Base-by-base conservation (phyloP, 2,113 vertebrate species). In the Centropristis striata region DNA sequence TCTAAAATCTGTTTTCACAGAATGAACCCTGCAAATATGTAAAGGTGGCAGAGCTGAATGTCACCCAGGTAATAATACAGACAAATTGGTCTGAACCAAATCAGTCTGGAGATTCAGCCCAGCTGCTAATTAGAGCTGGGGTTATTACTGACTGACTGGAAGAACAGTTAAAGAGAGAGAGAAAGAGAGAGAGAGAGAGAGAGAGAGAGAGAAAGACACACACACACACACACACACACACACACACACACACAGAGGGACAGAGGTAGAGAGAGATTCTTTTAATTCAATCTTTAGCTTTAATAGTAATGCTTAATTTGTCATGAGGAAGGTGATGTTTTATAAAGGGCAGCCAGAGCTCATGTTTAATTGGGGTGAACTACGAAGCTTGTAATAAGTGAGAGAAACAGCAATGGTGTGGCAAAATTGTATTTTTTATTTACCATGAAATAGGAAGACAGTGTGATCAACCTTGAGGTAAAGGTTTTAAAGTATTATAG, bases 241-340 rank as follows among this genome's bases (percentile, higher is more conserved):
- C n/a, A n/a, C n/a, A n/a, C n/a, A n/a, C n/a, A n/a, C n/a, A n/a
- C n/a, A n/a, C n/a, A 32, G 6, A 32, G 32, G 6, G 32, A 32
- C 4, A 32, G 32, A 6, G 32, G n/a, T n/a, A n/a, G 54, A 78
- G 54, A 37, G 55, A 41, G 36, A 16, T 42, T 60, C 46, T 50
- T 82, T 86, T 77, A 82, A 82, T 88, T 86, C 78, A 88, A 84
- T 90, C 82, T 90, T 90, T 86, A 83, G 71, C 67, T 90, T 82
- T 89, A 88, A 81, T 85, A 84, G 86, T 86, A 75, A 88, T 88
- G 86, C 84, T 87, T 87, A 86, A 93, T 90, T 92, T 90, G 87
- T 91, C 81, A 84, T 51, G 69, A 85, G 76, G 75, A 85, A 85
- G 80, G 79, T 73, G 83, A 73, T 88, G 77, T 85, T 90, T 88